Evolutionary conservation across 2,888 invertebrate genomes (phyloP).

Genomic region (Drosophila neoperkinsi): DNA sequence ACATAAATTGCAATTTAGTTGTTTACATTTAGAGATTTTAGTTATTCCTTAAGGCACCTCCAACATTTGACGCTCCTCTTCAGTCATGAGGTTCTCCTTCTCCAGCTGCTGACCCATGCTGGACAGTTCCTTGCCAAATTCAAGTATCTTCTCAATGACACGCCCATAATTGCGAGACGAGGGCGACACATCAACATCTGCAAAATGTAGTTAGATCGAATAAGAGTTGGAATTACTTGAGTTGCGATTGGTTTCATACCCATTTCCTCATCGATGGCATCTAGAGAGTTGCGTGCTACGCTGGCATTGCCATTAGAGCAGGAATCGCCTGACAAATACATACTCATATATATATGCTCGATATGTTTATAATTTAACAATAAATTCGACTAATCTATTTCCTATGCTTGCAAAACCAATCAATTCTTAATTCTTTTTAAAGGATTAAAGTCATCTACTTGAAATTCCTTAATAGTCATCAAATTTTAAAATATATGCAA

Average conservation of each 20-base stretch:
- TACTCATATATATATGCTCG: background rate
- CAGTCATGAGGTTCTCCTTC: conserved; percentile 92
- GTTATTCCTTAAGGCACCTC: conserved; percentile 87
- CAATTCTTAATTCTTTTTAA: background rate
- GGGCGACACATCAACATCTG: conserved; percentile 84
- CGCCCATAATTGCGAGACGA: conserved; percentile 83
- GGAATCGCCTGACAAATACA: conserved; percentile 75
- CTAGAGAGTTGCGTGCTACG: conserved; percentile 87
- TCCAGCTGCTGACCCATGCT: conserved; percentile 94
- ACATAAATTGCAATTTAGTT: too few species aligned
- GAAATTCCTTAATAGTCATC: background rate
- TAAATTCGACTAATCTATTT: background rate
- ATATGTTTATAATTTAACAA: background rate
- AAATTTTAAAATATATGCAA: background rate
- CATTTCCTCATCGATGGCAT: conserved; percentile 89
- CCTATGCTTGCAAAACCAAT: background rate
- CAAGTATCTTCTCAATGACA: conserved; percentile 96
- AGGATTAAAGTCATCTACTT: background rate
- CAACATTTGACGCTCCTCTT: conserved; percentile 94
- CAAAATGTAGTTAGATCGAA: background rate
- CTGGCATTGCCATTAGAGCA: conserved; percentile 84
- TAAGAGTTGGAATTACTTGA: background rate
- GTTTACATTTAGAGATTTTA: background rate
- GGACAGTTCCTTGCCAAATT: conserved; percentile 97
- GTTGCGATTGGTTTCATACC: conserved; percentile 86